Evolutionary conservation across 2,888 invertebrate genomes (phyloP).

Genomic region (Coelinius sp.): DNA sequence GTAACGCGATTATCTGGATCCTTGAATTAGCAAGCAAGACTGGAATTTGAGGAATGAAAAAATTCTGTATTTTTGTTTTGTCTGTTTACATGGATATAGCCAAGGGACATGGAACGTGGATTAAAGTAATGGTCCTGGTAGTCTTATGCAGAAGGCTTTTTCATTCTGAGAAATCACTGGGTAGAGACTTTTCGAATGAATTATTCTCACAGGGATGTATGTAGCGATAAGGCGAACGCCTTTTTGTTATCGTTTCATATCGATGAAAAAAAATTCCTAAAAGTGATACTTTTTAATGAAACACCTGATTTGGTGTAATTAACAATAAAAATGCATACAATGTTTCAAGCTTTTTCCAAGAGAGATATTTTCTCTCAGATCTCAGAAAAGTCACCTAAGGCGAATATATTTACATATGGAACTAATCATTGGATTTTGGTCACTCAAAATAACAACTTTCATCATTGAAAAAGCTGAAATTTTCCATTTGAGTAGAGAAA

Average conservation of each 20-base stretch:
- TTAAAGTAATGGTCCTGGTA: conserved; percentile 4
- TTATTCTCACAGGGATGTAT: not conserved
- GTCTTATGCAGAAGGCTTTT: not conserved
- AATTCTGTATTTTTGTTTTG: not conserved
- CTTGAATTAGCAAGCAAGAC: not conserved
- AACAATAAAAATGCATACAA: not conserved
- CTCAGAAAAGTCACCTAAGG: too few relatives aligned
- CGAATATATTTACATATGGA: too few relatives aligned
- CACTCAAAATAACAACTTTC: too few relatives aligned
- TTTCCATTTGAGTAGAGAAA: too few relatives aligned
- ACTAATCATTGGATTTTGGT: too few relatives aligned
- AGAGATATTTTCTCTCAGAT: too few relatives aligned
- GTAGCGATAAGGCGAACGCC: conserved; percentile 11
- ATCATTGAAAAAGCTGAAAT: too few relatives aligned
- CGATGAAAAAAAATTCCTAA: conserved; percentile 17
- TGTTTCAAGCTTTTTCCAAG: not conserved
- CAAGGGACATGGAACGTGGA: conserved; percentile 6
- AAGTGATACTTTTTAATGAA: conserved; percentile 1
- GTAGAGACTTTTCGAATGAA: not conserved
- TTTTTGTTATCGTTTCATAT: not conserved
- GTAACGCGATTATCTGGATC: conserved; percentile 16
- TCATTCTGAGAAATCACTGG: not conserved
- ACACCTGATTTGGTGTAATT: not conserved
- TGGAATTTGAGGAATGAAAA: conserved; percentile 1
- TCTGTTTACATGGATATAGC: not conserved